Evolutionary conservation across 2,797 vertebrate genomes (phyloP).

Genomic region (Macropodus opercularis): DNA sequence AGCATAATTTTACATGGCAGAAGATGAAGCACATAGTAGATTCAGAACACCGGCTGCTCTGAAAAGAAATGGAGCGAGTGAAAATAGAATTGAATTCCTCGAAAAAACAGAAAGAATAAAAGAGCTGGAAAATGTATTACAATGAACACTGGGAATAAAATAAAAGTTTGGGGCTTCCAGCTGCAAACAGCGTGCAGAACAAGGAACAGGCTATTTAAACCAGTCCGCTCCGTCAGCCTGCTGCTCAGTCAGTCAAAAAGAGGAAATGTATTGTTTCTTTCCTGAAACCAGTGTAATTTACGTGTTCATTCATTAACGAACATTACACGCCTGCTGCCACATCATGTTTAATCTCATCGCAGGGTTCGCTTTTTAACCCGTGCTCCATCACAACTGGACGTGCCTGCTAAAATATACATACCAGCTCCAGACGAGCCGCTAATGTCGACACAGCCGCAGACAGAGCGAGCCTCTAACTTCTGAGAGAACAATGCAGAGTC

Average conservation of each 20-base stretch:
- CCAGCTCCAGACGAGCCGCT: slow-evolving; percentile 10
- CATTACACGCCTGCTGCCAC: slow-evolving; percentile 37
- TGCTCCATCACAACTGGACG: slow-evolving; percentile 3
- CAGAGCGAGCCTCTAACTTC: slow-evolving; percentile 41
- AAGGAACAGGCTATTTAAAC: slow-evolving; percentile 64
- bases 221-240: slow-evolving; percentile 41
- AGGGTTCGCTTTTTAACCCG: neutral
- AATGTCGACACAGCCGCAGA: slow-evolving; percentile 26
- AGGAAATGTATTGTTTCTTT: slow-evolving; percentile 25
- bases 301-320: slow-evolving; percentile 35
- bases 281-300: slow-evolving; percentile 31
- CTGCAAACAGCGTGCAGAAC: slow-evolving; percentile 60
- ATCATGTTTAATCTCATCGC: slow-evolving; percentile 5
- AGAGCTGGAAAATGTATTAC: slow-evolving; percentile 56
- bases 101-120: slow-evolving; percentile 63
- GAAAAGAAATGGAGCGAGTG: slow-evolving; percentile 68
- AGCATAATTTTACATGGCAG: slow-evolving; percentile 56
- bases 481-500: slow-evolving; percentile 41
- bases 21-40: slow-evolving; percentile 57
- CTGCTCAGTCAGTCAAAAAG: slow-evolving; percentile 60
- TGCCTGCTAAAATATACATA: neutral
- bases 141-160: slow-evolving; percentile 48
- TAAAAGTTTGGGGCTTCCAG: slow-evolving; percentile 47
- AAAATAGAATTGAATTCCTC: slow-evolving; percentile 71
- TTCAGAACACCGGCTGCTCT: slow-evolving; percentile 39